Conservation (phyloP, 2,113 vertebrate genomes). For the Argyrosomus japonicus region DNA sequence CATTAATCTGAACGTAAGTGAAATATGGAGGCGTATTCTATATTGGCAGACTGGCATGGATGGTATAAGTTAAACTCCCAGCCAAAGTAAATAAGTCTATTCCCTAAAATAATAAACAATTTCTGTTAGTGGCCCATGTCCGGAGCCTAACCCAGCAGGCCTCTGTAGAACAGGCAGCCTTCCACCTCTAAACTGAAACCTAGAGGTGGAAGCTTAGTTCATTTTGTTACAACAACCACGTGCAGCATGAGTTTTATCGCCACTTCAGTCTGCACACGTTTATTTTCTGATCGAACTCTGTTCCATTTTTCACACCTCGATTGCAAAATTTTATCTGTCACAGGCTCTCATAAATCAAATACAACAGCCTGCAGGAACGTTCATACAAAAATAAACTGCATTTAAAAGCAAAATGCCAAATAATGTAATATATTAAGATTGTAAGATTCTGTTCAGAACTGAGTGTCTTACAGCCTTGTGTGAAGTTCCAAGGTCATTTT, state of each 20-base stretch:
- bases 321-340: conserved; percentile 14
- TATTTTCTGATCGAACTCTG: conserved; percentile 6
- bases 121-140: too few relatives aligned
- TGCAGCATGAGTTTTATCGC: not conserved
- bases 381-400: not conserved
- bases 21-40: too few relatives aligned
- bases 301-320: conserved; percentile 16
- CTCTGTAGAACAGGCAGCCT: too few relatives aligned
- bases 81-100: too few relatives aligned
- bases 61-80: too few relatives aligned
- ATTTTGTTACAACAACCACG: not conserved
- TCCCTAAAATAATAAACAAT: too few relatives aligned
- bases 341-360: conserved; percentile 14
- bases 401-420: not conserved
- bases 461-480: not conserved
- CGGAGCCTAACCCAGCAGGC: too few relatives aligned
- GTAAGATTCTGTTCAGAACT: not conserved
- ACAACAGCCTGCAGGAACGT: not conserved
- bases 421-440: not conserved
- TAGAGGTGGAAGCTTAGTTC: too few relatives aligned
- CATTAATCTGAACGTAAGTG: too few relatives aligned
- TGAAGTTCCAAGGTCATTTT: not conserved
- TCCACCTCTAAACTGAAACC: not conserved
- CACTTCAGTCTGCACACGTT: conserved; percentile 6
- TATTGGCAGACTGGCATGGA: too few relatives aligned